These are phyloP conservation scores for Drosophila ficusphila DNA, from an alignment of 1,140 invertebrate species.

Conservation along the genomic window DNA sequence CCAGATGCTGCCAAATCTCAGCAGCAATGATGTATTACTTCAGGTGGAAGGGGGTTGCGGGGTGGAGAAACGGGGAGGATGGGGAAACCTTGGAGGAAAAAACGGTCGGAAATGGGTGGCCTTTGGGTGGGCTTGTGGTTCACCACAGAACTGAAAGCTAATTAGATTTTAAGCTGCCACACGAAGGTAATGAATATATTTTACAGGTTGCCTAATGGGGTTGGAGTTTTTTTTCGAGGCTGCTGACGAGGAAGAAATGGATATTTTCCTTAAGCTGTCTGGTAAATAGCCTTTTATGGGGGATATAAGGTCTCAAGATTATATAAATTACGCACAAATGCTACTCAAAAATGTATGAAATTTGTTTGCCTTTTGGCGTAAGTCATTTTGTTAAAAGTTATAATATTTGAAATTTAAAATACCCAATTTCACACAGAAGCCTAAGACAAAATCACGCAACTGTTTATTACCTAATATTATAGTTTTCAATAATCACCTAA, in stretches of 20 bases:
- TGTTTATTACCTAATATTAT: too few relatives aligned
- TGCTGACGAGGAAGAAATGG: slow-evolving; percentile 13
- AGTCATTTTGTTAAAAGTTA: too few relatives aligned
- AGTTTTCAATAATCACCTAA: too few relatives aligned
- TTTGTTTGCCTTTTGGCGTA: too few relatives aligned
- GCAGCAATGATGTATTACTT: slow-evolving; percentile 71
- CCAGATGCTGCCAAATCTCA: slow-evolving; percentile 63
- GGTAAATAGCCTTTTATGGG: slow-evolving; percentile 8
- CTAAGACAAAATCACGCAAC: too few relatives aligned
- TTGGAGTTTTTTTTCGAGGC: background rate
- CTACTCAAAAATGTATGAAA: background rate
- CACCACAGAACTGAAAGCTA: slow-evolving; percentile 70
- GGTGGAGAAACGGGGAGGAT: background rate
- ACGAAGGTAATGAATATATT: slow-evolving; percentile 53
- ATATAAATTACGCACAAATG: background rate
- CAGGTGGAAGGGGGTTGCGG: background rate
- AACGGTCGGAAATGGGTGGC: slow-evolving; percentile 41
- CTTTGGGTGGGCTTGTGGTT: slow-evolving; percentile 25
- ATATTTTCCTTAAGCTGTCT: slow-evolving; percentile 23
- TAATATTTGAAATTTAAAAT: too few relatives aligned
- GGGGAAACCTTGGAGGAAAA: background rate
- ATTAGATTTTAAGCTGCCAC: slow-evolving; percentile 69
- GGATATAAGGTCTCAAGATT: background rate
- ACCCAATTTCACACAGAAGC: too few relatives aligned
- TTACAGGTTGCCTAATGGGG: slow-evolving; percentile 38